Evolutionary conservation across 2,797 vertebrate species (phyloP), one percentile per base, ranked within the genome.

Genomic region (Oophaga sylvatica): DNA sequence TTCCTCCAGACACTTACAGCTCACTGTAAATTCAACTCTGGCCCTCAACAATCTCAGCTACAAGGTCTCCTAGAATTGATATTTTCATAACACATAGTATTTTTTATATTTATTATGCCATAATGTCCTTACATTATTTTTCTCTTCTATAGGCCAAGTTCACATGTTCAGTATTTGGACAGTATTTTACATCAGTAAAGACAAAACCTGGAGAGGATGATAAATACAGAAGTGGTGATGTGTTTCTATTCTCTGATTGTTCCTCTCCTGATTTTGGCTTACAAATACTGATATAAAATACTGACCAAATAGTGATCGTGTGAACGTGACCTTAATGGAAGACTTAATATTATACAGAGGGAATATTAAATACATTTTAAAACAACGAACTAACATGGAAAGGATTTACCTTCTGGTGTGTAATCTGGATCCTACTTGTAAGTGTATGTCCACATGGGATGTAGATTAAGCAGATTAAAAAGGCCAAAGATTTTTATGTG

Each of bases 21-120:
- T 48, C 65, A 48, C 10, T 26, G 63, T 67, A 68, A 57, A 68
- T 13, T 48, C 65, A 56, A 16, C 45, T 68, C 22, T 70, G 63
- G 60, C 15, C 17, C 67, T 83, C 53, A 16, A 53, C n/a, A 71
- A 29, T 57, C 19, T 83, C 29, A 29, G 19, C 57, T n/a, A n/a
- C 5, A 71, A 73, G 17, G 5, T 73, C 67, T 60, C 5, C 13
- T n/a, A 48, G 9, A 59, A 11, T 17, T 41, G 13, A 75, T 73
- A 31, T 68, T 31, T 56, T 67, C 15, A 26, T 70, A 31, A 53
- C 17, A 35, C 63, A 70, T 17, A 29, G 45, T 29, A 45, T 53
- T 76, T 70, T 76, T 76, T 8, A 53, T 67, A 29, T 82, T 68
- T 15, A 19, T 31, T 75, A 73, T 62, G 20, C 26, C 53, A 83